Base-by-base conservation (phyloP, 92 coral and sea anemone genomes). In the Pocillopora grandis region DNA sequence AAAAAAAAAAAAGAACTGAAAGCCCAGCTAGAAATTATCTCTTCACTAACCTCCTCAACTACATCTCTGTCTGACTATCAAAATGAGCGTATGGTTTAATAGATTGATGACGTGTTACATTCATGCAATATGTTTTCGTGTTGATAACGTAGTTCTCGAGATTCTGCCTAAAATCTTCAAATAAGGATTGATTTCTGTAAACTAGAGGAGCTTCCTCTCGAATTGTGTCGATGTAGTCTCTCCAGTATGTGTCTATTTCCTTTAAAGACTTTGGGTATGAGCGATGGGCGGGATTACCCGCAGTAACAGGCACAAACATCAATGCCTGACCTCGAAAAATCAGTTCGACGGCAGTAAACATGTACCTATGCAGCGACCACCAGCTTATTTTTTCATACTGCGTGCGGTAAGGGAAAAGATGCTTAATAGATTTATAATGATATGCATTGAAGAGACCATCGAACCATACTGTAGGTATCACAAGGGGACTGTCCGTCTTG, bases 281-380 rank as follows among this genome's bases (percentile, higher is more conserved):
- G 36, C 76, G 33, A 21, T 73, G 87, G 5, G 16, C 14, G 1
- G 20, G 13, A 49, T 83, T 83, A 15, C 11, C 19, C n/a, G 66
- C 65, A 1, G 62, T 64, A 3, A 75, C 81, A 13, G 87, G 64
- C 52, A 42, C 52, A 42, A 42, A 42, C 52, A 42, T 42, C 52
- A 42, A 42, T 42, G 52, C 52, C 52, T 83, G 87, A 2, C 87
- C 87, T n/a, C 81, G 74, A 17, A 83, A 83, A 19, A 36, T 83
- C 2, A 83, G 52, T 48, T 83, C 81, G 9, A 62, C 81, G 23
- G 56, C 59, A 13, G 81, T 23, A n/a, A 49, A 62, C 37, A 83
- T 62, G 21, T 75, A 55, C 13, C 31, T 62, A 37, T 83, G 37
- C 9, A 72, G 59, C 4, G 31, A 42, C 1, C 31, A 83, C 87